Percentiles rank a stretch among this genome's conserved stretches.
Evolutionary conservation across 2,797 vertebrate genomes (phyloP).

Genomic region (Lacerta agilis): DNA sequence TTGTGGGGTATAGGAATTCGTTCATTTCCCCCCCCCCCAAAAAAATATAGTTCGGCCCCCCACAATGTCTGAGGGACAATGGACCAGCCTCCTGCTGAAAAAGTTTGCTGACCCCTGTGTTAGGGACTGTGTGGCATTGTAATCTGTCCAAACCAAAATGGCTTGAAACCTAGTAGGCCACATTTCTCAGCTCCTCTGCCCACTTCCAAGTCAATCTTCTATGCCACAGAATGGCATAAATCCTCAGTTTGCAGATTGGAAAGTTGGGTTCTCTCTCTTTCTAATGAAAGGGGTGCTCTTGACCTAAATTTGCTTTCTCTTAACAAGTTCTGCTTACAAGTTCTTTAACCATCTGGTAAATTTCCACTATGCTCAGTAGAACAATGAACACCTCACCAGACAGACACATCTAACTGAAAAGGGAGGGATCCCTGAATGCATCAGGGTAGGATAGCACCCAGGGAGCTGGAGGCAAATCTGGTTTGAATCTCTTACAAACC

Average conservation of each 20-base stretch:
- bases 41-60: too few relatives aligned
- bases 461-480: not conserved
- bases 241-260: slow-evolving; percentile 31
- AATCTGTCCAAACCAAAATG: not conserved
- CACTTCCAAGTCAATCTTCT: slow-evolving; percentile 44
- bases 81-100: too few relatives aligned
- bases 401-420: not conserved
- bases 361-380: not conserved
- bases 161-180: not conserved
- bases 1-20: too few relatives aligned
- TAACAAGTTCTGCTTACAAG: slow-evolving; percentile 37
- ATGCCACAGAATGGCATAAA: slow-evolving; percentile 45
- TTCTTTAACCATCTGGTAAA: slow-evolving; percentile 8
- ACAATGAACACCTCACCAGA: not conserved
- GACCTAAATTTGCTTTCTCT: slow-evolving; percentile 45
- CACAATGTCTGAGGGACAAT: too few relatives aligned
- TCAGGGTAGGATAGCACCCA: not conserved
- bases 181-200: slow-evolving; percentile 26
- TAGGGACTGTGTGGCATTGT: not conserved
- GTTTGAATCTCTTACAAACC: not conserved
- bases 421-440: not conserved
- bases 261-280: slow-evolving; percentile 47
- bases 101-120: not conserved
- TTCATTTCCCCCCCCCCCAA: too few relatives aligned
- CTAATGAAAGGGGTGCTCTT: slow-evolving; percentile 45